These are phyloP conservation scores for Julus scanicus DNA, from an alignment of 2,888 invertebrate species.

Conservation along the genomic window DNA sequence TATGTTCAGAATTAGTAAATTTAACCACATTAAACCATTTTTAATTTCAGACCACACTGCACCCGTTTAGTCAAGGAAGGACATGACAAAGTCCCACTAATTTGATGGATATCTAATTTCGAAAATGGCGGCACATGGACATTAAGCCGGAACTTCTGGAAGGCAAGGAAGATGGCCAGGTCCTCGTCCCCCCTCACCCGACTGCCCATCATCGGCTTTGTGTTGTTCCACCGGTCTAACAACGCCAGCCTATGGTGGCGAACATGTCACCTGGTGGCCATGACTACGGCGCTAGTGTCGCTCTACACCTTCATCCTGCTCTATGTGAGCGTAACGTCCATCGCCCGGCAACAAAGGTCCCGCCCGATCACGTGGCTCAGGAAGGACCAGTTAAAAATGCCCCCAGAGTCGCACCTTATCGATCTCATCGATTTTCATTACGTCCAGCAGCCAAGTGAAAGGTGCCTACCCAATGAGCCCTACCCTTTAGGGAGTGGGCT, in stretches of 20 bases:
- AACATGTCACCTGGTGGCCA: slow-evolving; percentile 49
- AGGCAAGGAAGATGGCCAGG: background rate
- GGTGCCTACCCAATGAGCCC: background rate
- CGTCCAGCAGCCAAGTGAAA: slow-evolving; percentile 38
- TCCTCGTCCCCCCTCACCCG: background rate
- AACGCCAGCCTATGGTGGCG: slow-evolving; percentile 45
- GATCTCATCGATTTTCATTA: slow-evolving; percentile 52
- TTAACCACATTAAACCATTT: no score
- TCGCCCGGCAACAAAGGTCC: background rate
- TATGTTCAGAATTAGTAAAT: no score
- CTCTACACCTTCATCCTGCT: slow-evolving; percentile 54
- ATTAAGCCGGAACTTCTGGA: background rate
- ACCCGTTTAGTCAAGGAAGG: no score
- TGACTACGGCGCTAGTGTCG: slow-evolving; percentile 55
- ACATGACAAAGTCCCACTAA: no score
- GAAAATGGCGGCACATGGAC: background rate
- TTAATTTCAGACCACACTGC: no score
- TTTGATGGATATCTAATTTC: no score
- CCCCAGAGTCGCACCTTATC: slow-evolving; percentile 39
- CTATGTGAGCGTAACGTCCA: slow-evolving; percentile 50
- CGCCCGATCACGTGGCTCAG: slow-evolving; percentile 41
- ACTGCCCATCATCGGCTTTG: background rate
- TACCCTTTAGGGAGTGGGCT: slow-evolving; percentile 32
- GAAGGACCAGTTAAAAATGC: slow-evolving; percentile 10
- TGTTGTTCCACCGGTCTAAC: background rate